Evolutionary conservation across 2,888 invertebrate genomes (phyloP), one percentile per base, ranked within the genome.

Genomic region (Leptinotarsa juncta): DNA sequence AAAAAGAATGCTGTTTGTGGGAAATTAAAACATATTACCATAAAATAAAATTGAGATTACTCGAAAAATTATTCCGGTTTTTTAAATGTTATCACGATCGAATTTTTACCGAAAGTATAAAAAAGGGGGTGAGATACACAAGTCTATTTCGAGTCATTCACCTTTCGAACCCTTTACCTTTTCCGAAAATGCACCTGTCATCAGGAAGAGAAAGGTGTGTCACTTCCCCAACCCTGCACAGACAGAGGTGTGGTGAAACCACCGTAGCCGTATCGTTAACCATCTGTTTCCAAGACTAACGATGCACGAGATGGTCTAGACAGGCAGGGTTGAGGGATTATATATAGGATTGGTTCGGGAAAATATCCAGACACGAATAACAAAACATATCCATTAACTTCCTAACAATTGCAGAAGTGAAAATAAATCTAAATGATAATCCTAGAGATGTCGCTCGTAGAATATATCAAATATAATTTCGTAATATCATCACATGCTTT

Each of bases 251-350:
- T 23, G 51, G 42, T 42, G 42, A 10, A 42, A 42, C 2, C 12
- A 10, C 42, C 42, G 0, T 42, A 10, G 12, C 12, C 10, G 42
- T 42, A 42, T 42, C 42, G 12, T 42, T 42, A 10, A 23, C 16
- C 57, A 57, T 20, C 57, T 57, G 57, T 23, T 57, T 57, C 57
- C 20, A 57, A 57, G 12, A 18, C 15, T n/a, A 51, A 51, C 51
- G n/a, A 42, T 42, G 42, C 42, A 51, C 51, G 51, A 57, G 12
- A 57, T 18, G 14, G 57, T 57, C 57, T 57, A 57, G 57, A 57
- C 57, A 23, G 57, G 15, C 57, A 14, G 57, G 57, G 57, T 57
- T 23, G 57, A 57, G 12, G 42, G 42, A 42, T 42, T 42, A 42
- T 15, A 57, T 57, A 18, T 23, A 20, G 57, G 57, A 23, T 57